Evolutionary conservation across 2,888 invertebrate species (phyloP), one percentile per base, ranked within the genome.

Genomic region (Parthenolecanium corni): DNA sequence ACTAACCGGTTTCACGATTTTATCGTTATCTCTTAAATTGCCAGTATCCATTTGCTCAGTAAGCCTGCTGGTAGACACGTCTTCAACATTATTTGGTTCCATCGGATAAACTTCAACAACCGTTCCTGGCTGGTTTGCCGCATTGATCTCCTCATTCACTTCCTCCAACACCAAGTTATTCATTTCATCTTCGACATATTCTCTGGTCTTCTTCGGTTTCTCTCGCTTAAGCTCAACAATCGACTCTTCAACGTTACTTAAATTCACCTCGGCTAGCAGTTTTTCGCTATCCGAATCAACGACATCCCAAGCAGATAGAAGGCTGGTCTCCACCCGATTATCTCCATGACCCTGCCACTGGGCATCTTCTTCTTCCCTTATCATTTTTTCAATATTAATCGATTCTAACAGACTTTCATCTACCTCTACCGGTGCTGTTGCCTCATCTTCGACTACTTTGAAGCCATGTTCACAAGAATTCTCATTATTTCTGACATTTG

Each of bases 261-360:
- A 31, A 31, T 9, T 31, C 4, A 65, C 65, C 58, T 66, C 64
- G 21, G 65, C 64, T 40, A 76, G 66, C 20, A 75, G 73, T 68
- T 76, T 76, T 68, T 77, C 73, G 14, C 76, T 75, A 64, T 75
- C 75, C 3, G 76, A 76, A 69, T 76, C 77, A 23, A 76, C 77
- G 62, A 75, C 74, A 67, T 75, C 74, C 77, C 77, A 77, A 64
- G 68, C 68, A 4, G 69, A 68, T 6, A 62, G 21, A n/a, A 62
- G 36, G 21, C 52, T 52, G 23, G 49, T 31, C 3, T 42, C 42
- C 11, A 42, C 42, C 21, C 23, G 44, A 16, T 62, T 44, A 18
- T 58, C 58, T 53, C 42, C 24, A n/a, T 20, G 40, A 18, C 53
- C 44, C 3, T 31, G 72, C 68, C 75, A 75, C 67, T 74, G 73